Base-by-base conservation (phyloP, 1,140 invertebrate genomes). In the Rhagoletis zephyria region DNA sequence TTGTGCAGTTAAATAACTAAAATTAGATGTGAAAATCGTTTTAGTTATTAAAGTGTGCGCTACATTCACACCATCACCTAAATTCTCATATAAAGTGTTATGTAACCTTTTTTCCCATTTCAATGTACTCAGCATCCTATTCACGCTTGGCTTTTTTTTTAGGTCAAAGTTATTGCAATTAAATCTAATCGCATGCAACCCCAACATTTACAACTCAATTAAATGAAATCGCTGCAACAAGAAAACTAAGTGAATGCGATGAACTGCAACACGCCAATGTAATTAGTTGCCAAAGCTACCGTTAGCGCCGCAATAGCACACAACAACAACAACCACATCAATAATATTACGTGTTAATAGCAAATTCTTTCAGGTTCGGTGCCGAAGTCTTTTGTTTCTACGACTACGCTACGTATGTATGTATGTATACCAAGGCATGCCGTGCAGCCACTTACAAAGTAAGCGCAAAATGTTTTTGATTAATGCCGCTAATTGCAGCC, bases 191-290 rank as follows among this genome's bases (percentile, higher is more conserved):
- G 74, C 45, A 81, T 81, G 19, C 5, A 51, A 81, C 48, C 48
- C 74, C 16, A 86, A 9, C 85, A 65, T 42, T 86, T 63, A 86
- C 85, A 63, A 86, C 60, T 63, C 59, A 61, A 86, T 86, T 16
- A 7, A 60, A 63, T 40, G 59, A 9, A 61, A 86, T 48, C 45
- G 45, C 40, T 42, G 51, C 63, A 64, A 4, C 42, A 63, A 16
- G 30, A 63, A 86, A 51, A 45, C 1, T 16, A 61, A 85, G 12
- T 12, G 40, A 77, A 77, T 77, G 16, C 16, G 61, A 63, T 63
- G 61, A 63, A 14, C 12, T n/a, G 5, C 64, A 19, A 19, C 64
- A 67, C 40, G 64, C 74, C 70, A 42, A 48, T 30, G 30, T 30
- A 30, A 1, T 30, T 30, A 30, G 30, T 30, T 30, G 42, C 10